Evolutionary conservation across 1,140 invertebrate genomes (phyloP).

Genomic region (Tribolium madens): DNA sequence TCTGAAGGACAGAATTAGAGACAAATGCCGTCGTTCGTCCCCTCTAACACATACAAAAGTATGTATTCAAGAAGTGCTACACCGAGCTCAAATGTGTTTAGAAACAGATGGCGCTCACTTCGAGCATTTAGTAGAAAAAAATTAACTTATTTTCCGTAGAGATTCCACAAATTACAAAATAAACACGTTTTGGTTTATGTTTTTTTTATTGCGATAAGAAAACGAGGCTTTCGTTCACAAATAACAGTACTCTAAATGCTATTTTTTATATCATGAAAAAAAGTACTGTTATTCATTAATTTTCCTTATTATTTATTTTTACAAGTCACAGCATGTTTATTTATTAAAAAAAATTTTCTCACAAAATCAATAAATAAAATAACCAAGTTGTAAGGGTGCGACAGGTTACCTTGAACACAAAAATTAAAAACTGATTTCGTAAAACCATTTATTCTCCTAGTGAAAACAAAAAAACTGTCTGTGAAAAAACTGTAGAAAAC

Average conservation of each 20-base stretch:
- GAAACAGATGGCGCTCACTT: neutral
- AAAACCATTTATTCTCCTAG: neutral
- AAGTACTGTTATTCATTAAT: too few species aligned
- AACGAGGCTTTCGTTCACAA: too few species aligned
- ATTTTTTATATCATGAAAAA: too few species aligned
- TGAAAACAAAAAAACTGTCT: neutral
- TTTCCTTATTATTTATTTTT: too few species aligned
- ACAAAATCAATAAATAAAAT: too few species aligned
- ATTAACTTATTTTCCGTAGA: neutral
- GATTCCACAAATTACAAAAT: neutral
- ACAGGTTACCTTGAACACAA: too few species aligned
- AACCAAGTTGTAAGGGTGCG: too few species aligned
- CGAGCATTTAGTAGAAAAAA: neutral
- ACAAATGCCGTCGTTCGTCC: neutral
- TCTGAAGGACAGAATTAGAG: too few species aligned
- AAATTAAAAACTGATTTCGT: too few species aligned
- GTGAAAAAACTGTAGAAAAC: neutral
- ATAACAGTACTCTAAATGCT: too few species aligned
- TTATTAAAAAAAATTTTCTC: too few species aligned
- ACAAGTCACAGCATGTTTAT: too few species aligned
- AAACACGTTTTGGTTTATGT: slow-evolving; percentile 1
- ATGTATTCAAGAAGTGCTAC: slow-evolving; percentile 1
- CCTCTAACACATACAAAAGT: neutral
- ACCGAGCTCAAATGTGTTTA: neutral
- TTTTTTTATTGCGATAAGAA: slow-evolving; percentile 14